Percentiles rank a stretch among this genome's conserved stretches.
Evolutionary conservation across 1,140 invertebrate genomes (phyloP).

Genomic region (Pseudoatta argentina): DNA sequence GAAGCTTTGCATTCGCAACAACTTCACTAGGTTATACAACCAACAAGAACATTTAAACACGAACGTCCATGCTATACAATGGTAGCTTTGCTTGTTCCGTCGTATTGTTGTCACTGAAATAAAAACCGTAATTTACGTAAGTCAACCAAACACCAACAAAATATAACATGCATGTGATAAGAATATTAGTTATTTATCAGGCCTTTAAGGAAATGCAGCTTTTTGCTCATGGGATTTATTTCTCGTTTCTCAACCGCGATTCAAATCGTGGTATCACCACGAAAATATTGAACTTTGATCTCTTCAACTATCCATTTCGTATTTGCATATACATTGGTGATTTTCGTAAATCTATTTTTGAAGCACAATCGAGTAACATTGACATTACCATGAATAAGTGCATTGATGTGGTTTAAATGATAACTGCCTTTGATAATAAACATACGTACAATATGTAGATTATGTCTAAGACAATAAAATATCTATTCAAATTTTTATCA

Average conservation of each 20-base stretch:
- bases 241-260: conserved; percentile 29
- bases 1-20: background rate
- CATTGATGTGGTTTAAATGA: background rate
- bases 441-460: too few species aligned
- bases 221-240: conserved; percentile 34
- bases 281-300: conserved; percentile 15
- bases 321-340: background rate
- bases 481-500: background rate
- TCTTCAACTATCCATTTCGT: background rate
- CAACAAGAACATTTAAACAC: conserved; percentile 10
- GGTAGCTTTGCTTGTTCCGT: background rate
- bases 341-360: background rate
- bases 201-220: background rate
- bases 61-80: background rate
- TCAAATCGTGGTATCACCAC: background rate
- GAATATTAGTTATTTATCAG: conserved; percentile 18
- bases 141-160: conserved; percentile 5
- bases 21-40: background rate
- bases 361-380: background rate
- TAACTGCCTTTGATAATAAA: background rate
- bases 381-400: background rate
- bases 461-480: background rate
- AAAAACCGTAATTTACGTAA: conserved; percentile 12
- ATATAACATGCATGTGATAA: conserved; percentile 23
- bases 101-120: conserved; percentile 3